Evolutionary conservation across 1,140 invertebrate genomes (phyloP).

Genomic region (Hyphantria cunea): DNA sequence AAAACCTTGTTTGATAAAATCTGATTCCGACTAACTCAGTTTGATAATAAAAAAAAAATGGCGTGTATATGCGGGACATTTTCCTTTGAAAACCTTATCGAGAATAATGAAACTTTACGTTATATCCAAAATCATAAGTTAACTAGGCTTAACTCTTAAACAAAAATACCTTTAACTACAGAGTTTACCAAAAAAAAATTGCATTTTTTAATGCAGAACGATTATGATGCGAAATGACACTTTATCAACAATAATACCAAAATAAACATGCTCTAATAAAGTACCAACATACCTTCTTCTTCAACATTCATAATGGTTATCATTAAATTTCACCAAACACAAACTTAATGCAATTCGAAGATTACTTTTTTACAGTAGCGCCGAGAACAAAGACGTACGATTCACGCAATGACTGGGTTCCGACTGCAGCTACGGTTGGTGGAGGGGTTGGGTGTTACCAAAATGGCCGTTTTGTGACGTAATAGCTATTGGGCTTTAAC

Average conservation of each 20-base stretch:
- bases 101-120: slow-evolving; percentile 10
- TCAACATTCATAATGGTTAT: slow-evolving; percentile 10
- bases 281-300: slow-evolving; percentile 2
- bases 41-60: background rate
- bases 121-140: slow-evolving; percentile 1
- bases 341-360: slow-evolving; percentile 5
- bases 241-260: slow-evolving; percentile 3
- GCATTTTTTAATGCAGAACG: background rate
- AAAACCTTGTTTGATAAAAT: background rate
- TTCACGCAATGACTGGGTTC: slow-evolving; percentile 5
- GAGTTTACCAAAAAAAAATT: no score
- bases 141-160: background rate
- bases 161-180: no score
- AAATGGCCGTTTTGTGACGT: no score
- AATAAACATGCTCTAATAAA: slow-evolving; percentile 1
- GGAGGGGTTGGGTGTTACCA: no score
- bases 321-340: slow-evolving; percentile 3
- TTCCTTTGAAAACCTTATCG: background rate
- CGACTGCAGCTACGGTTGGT: no score
- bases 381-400: slow-evolving; percentile 3
- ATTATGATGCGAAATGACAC: background rate
- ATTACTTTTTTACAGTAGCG: background rate
- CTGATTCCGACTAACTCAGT: background rate
- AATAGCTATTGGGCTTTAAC: no score
- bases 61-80: background rate